Conservation (phyloP, 2,888 invertebrate genomes). For the Limenitis camilla region DNA sequence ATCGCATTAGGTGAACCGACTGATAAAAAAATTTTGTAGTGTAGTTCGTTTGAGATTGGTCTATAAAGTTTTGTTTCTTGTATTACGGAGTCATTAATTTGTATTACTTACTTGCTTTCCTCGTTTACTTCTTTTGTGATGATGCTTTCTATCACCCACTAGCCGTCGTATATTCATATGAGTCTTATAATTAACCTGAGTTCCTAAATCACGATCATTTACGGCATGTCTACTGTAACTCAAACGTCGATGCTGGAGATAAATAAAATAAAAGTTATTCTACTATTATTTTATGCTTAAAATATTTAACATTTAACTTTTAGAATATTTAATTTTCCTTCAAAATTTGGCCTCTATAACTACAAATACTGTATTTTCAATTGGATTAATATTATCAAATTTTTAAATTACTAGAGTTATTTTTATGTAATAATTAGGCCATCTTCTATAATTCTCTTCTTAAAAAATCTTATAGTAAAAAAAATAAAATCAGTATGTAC, state of each 20-base stretch:
- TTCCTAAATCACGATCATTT: conserved; percentile 89
- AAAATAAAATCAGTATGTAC: not conserved
- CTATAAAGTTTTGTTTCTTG: too few species aligned
- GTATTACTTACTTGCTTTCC: conserved; percentile 79
- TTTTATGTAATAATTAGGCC: not conserved
- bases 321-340: too few species aligned
- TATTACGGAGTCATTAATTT: not conserved
- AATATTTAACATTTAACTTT: not conserved
- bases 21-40: too few species aligned
- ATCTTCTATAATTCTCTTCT: not conserved
- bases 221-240: conserved; percentile 95
- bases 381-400: too few species aligned
- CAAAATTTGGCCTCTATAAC: not conserved
- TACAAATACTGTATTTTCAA: not conserved
- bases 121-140: conserved; percentile 89
- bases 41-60: too few species aligned
- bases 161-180: conserved; percentile 92
- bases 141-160: conserved; percentile 89
- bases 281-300: not conserved
- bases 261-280: not conserved
- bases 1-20: too few species aligned
- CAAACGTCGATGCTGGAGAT: conserved; percentile 85
- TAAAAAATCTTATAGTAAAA: not conserved
- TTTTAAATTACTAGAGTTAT: too few species aligned
- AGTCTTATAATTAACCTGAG: conserved; percentile 90